Evolutionary conservation across 2,113 vertebrate genomes (phyloP).

Genomic region (Odocoileus hemionus): DNA sequence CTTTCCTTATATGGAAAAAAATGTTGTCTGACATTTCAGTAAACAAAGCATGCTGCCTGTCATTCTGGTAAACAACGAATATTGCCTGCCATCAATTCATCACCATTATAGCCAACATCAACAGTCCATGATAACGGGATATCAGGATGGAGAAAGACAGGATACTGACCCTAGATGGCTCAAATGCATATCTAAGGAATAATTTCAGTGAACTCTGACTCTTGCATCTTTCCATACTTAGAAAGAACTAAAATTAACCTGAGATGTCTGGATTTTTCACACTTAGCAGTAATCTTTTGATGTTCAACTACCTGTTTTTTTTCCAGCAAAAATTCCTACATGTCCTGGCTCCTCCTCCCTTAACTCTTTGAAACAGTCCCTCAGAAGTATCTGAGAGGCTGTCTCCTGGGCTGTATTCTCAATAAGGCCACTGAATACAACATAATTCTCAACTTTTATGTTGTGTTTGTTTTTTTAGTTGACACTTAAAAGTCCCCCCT

Average conservation of each 20-base stretch:
- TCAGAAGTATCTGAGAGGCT: neutral
- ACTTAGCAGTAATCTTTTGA: neutral
- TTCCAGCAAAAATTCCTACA: neutral
- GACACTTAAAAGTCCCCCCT: neutral
- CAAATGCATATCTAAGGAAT: neutral
- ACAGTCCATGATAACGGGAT: neutral
- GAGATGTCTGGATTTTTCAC: neutral
- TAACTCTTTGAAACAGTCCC: neutral
- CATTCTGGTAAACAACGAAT: neutral
- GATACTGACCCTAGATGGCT: neutral
- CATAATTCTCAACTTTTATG: neutral
- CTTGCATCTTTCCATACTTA: neutral
- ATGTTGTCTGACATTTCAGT: neutral
- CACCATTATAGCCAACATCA: neutral
- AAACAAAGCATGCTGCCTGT: neutral
- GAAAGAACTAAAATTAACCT: neutral
- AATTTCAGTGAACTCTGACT: neutral
- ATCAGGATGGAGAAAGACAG: neutral
- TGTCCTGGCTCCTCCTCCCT: neutral
- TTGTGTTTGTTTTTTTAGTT: neutral
- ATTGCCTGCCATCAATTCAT: neutral
- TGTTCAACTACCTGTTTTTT: neutral
- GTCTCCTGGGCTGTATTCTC: neutral
- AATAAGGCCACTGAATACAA: neutral
- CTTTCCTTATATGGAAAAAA: neutral